phyloP scores from a whole-genome alignment of 2,113 vertebrate genomes.

The Saccopteryx bilineata region DNA sequence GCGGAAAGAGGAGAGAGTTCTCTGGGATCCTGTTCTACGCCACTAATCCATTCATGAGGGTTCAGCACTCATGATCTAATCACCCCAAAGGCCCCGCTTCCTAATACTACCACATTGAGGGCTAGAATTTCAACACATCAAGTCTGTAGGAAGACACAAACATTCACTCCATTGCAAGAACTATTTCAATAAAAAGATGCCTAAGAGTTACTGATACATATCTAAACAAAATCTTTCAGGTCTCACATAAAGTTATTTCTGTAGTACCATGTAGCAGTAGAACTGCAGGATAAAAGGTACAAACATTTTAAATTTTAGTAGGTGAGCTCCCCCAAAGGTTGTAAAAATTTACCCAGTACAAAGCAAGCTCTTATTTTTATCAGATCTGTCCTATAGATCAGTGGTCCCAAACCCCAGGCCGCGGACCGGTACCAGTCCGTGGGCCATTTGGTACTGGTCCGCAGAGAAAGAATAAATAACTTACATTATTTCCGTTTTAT shows the following conservation, averaged over 20 bases:
- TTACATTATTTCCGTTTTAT: no score
- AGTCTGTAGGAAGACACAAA: neutral
- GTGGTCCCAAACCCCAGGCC: no score
- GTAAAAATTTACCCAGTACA: neutral
- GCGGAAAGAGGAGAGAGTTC: neutral
- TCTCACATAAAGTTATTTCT: neutral
- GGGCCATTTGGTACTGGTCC: no score
- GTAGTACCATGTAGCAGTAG: neutral
- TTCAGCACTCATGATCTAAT: neutral
- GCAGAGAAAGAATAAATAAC: no score
- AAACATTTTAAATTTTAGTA: conserved; percentile 31
- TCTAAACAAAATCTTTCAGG: conserved; percentile 41
- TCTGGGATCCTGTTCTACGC: neutral
- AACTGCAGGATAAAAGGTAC: conserved; percentile 18
- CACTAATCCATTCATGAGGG: neutral
- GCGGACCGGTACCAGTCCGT: no score
- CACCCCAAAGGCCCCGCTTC: neutral
- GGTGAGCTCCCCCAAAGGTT: neutral
- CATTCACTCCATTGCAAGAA: conserved; percentile 6
- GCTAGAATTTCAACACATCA: neutral
- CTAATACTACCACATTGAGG: neutral
- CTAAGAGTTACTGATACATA: neutral
- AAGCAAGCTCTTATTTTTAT: conserved; percentile 41
- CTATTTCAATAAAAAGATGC: conserved; percentile 1
- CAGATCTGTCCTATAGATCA: neutral